A percentile compares a stretch with the other conserved stretches of the same genome.
phyloP scores from a whole-genome alignment of 2,113 vertebrate genomes.

The Cathartes aura region DNA sequence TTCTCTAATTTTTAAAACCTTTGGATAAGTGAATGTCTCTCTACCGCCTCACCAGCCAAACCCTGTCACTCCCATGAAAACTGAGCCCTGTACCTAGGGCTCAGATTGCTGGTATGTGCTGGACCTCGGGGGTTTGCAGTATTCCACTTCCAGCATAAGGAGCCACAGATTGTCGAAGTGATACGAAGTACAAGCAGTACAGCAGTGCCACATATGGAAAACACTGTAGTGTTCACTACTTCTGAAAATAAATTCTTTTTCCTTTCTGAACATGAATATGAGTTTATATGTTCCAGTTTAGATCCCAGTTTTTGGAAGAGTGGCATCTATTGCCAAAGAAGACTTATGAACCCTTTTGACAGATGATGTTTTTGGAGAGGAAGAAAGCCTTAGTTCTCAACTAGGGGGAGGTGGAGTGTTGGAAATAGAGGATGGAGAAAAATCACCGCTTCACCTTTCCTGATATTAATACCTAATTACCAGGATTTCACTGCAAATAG shows the following conservation, averaged over 20 bases:
- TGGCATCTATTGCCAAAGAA: not conserved
- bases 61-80: not conserved
- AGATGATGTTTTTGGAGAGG: not conserved
- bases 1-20: not conserved
- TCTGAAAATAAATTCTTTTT: not conserved
- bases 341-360: not conserved
- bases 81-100: not conserved
- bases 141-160: not conserved
- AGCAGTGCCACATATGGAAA: not conserved
- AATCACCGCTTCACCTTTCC: not conserved
- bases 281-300: not conserved
- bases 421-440: not conserved
- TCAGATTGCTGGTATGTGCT: not conserved
- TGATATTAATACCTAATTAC: not conserved
- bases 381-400: not conserved
- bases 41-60: not conserved
- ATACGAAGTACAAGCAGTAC: not conserved
- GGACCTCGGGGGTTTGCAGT: accelerated
- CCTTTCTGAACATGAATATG: not conserved
- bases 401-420: not conserved
- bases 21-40: not conserved
- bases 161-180: not conserved
- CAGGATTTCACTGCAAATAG: not conserved
- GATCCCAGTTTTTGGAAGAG: not conserved
- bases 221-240: not conserved